These are phyloP conservation scores for Todus mexicanus DNA, from an alignment of 2,797 vertebrate genomes.

Conservation along the genomic window DNA sequence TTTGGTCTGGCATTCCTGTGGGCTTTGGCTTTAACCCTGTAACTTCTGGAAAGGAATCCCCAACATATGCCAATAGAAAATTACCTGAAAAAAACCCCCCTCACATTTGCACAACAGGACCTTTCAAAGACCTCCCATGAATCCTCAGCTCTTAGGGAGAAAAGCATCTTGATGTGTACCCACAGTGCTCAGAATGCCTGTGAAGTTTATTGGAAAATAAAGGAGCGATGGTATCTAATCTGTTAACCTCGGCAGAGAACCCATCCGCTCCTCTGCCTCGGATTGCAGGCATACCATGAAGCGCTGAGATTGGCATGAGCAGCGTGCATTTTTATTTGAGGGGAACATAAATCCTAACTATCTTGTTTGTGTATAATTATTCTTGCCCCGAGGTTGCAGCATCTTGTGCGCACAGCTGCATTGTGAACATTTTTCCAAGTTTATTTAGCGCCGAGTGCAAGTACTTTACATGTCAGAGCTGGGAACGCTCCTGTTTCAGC, in stretches of 20 bases:
- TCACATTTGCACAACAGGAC: background rate
- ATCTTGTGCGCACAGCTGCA: slow-evolving; percentile 9
- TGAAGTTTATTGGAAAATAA: slow-evolving; percentile 10
- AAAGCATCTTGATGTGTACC: background rate
- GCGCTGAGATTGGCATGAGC: slow-evolving; percentile 48
- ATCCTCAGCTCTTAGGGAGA: background rate
- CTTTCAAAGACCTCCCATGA: slow-evolving; percentile 23
- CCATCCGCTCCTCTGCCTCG: background rate
- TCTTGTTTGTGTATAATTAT: slow-evolving; percentile 58
- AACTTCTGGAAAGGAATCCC: background rate
- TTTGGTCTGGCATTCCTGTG: background rate
- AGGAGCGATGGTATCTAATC: background rate
- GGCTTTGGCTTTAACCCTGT: background rate
- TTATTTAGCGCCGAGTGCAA: slow-evolving; percentile 62
- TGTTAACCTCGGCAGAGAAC: slow-evolving; percentile 4
- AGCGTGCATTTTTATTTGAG: slow-evolving; percentile 40
- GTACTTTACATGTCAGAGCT: slow-evolving; percentile 63
- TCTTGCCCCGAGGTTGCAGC: slow-evolving; percentile 55
- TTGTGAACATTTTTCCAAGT: slow-evolving; percentile 61
- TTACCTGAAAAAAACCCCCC: background rate
- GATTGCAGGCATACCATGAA: slow-evolving; percentile 34
- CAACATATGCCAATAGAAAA: background rate
- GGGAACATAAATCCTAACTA: slow-evolving; percentile 50
- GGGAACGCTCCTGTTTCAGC: slow-evolving; percentile 58
- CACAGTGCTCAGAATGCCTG: background rate